phyloP scores from a whole-genome alignment of 2,113 vertebrate species.

The Rynchops niger region DNA sequence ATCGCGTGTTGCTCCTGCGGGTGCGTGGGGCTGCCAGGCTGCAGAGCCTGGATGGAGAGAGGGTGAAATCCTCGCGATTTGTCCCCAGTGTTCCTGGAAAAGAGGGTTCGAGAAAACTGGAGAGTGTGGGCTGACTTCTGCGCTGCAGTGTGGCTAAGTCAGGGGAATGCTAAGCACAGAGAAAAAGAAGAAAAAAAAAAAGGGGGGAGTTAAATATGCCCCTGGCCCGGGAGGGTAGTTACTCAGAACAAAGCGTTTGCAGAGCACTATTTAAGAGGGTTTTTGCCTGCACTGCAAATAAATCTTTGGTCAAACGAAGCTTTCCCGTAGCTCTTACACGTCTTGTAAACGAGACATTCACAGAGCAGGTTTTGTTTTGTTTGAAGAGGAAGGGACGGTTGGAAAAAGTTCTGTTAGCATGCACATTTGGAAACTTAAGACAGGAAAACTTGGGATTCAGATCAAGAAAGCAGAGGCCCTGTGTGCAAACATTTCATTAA shows the following conservation, averaged over 20 bases:
- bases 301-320: neutral
- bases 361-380: neutral
- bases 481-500: neutral
- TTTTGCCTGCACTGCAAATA: neutral
- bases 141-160: neutral
- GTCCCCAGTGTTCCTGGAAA: neutral
- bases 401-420: neutral
- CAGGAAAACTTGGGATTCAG: neutral
- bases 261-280: neutral
- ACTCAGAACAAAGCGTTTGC: neutral
- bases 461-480: neutral
- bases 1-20: neutral
- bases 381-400: neutral
- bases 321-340: neutral
- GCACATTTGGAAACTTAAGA: neutral
- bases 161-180: neutral
- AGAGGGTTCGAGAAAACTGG: neutral
- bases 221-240: neutral
- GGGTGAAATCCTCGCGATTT: neutral
- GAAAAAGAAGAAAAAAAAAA: rapidly evolving
- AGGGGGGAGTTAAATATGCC: neutral
- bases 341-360: neutral
- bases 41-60: neutral
- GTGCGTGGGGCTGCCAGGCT: neutral
- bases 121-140: neutral